phyloP scores from a whole-genome alignment of 2,888 invertebrate genomes.

The Meloe dianella region DNA sequence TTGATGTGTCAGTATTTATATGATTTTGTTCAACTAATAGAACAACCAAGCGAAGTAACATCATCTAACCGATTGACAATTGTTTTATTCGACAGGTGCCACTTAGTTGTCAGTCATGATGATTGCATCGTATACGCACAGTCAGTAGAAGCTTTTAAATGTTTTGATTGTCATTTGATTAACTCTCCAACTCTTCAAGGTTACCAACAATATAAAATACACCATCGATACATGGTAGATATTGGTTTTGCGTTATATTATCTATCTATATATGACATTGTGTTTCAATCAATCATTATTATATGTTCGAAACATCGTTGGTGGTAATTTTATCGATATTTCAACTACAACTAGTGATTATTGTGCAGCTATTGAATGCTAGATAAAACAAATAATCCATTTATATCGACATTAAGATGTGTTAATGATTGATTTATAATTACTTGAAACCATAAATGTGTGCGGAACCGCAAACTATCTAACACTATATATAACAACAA shows the following conservation, averaged over 20 bases:
- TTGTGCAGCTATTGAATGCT: not conserved
- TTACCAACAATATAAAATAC: constrained; percentile 10
- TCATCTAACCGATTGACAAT: constrained; percentile 36
- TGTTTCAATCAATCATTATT: constrained; percentile 6
- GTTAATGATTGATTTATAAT: constrained; percentile 8
- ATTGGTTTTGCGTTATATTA: not conserved
- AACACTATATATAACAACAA: not conserved
- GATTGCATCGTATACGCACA: constrained; percentile 37
- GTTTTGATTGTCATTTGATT: constrained; percentile 14
- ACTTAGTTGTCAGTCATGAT: constrained; percentile 44
- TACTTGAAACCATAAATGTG: not conserved
- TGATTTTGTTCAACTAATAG: not conserved
- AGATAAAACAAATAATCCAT: not conserved
- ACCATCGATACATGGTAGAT: not conserved
- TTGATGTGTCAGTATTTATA: constrained; percentile 4
- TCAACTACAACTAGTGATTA: not conserved
- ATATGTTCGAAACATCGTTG: not conserved
- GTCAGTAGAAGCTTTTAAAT: not conserved
- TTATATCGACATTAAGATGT: not conserved
- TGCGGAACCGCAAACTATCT: constrained; percentile 1
- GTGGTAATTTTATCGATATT: constrained; percentile 6
- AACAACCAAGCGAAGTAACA: not conserved
- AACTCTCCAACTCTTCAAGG: constrained; percentile 7
- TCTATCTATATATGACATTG: not conserved
- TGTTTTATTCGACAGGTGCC: constrained; percentile 47